Conservation (phyloP, 2,113 vertebrate species). For the Anarrhichthys ocellatus region DNA sequence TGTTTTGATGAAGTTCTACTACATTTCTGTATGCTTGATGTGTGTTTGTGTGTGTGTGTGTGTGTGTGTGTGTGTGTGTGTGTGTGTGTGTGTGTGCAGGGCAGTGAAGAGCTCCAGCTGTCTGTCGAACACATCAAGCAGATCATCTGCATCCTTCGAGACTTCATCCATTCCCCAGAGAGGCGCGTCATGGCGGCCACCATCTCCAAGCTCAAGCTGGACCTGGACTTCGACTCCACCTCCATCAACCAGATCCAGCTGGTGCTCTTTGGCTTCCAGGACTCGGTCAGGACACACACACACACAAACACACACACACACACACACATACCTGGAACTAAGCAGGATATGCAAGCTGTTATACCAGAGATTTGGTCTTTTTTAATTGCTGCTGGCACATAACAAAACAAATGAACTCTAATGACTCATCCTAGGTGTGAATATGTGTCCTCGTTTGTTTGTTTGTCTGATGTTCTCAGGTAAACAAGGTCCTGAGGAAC, state of each 20-base stretch:
- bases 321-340: neutral
- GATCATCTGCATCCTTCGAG: constrained; percentile 93
- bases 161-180: constrained; percentile 95
- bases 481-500: constrained; percentile 93
- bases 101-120: constrained; percentile 89
- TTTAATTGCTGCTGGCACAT: neutral
- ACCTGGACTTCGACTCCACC: constrained; percentile 93
- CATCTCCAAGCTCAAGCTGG: constrained; percentile 93
- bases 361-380: too few species aligned
- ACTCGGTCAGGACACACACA: constrained; percentile 85
- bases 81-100: constrained; percentile 75
- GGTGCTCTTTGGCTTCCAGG: constrained; percentile 95
- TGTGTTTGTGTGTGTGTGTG: too few species aligned
- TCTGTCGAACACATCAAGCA: constrained; percentile 93
- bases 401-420: neutral
- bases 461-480: constrained; percentile 78
- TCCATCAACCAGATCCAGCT: constrained; percentile 95
- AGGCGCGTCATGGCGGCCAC: constrained; percentile 93
- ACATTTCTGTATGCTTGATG: too few species aligned
- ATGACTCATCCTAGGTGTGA: neutral
- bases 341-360: neutral
- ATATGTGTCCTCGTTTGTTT: neutral
- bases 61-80: neutral
- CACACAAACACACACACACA: neutral
- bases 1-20: too few species aligned